Evolutionary conservation across 2,797 vertebrate species (phyloP), one percentile per base, ranked within the genome.

Genomic region (Eurystomus glaucurus): DNA sequence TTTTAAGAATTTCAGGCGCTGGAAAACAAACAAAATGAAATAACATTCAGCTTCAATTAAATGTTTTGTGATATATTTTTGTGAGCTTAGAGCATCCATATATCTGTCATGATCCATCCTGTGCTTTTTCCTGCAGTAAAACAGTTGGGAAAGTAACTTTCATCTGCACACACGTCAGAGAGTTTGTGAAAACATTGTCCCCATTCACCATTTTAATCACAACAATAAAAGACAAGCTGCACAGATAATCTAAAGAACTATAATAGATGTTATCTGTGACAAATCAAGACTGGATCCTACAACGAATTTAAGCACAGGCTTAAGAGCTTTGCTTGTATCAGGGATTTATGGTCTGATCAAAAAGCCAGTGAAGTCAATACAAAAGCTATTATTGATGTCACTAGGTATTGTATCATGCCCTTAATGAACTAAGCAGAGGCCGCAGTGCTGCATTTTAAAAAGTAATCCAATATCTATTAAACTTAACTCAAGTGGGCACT

Each of bases 381-480:
- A 85, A 89, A 97, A 96, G 78, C 51, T 94, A 35, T 86, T 94
- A 79, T 55, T 95, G 88, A 91, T 95, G 78, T 85, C 35, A 87
- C 37, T 87, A 77, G 74, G 22, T 62, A 69, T 88, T 86, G 86
- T 83, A 94, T 93, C 70, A n/a, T 88, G 55, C 13, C 68, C 90
- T 96, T 94, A 96, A 94, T 96, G 91, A 94, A 95, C 91, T 94
- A 94, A 93, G 55, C 13, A 74, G 86, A 92, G 35, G 25, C 25
- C 91, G 29, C 55, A 88, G 39, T 5, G 12, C 46, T 93, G 70
- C 39, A 79, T 79, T 85, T 81, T 69, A 87, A 91, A 19, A 62
- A 22, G 3, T 77, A 87, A 85, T 92, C 62, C 80, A 85, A 62
- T 87, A 89, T 15, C 54, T 79, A 65, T 74, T 62, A 89, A 88